Base-by-base conservation (phyloP, 2,113 vertebrate genomes). In the Gobius niger region DNA sequence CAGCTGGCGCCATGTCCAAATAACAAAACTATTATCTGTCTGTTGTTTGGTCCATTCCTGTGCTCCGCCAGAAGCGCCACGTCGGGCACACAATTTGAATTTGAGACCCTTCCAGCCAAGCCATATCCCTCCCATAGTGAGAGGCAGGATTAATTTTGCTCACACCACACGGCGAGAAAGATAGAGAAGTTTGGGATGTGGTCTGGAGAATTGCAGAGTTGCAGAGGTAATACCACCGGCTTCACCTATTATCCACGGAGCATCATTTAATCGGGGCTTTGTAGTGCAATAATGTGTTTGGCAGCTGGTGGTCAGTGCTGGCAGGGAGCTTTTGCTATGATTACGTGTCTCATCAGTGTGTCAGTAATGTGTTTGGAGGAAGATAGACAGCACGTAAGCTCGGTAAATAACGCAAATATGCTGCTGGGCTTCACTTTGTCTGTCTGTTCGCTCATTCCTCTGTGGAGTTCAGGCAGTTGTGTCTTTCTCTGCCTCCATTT, bases 331-430 rank as follows among this genome's bases (percentile, higher is more conserved):
- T 68, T 7, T 44, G 80, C 80, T 75, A 77, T 83, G 83, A 88
- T 85, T 79, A 81, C 88, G 76, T 69, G 77, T 89, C 84, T 90
- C 85, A 82, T 90, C 69, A 60, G 73, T 86, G 77, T 79, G 81
- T 82, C 70, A 76, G 83, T 91, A 89, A 90, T 92, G 83, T 89
- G 87, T 86, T 87, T 84, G 80, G 82, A 80, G 72, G 67, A 68
- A 73, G 73, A 80, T 73, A 86, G 81, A 83, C 72, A 84, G 79
- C 85, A 87, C 68, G 73, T 77, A 74, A 70, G 70, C 78, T 73
- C 75, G 64, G 88, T 89, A 90, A 91, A 91, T 90, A 89, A 89
- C 89, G 86, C 78, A 88, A 91, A 90, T 91, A 82, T 88, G 88
- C 83, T 85, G 78, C 67, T 85, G 84, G 86, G 79, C 83, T 82